These are phyloP conservation scores for Macaria liturata DNA, from an alignment of 2,888 invertebrate genomes.

Conservation along the genomic window DNA sequence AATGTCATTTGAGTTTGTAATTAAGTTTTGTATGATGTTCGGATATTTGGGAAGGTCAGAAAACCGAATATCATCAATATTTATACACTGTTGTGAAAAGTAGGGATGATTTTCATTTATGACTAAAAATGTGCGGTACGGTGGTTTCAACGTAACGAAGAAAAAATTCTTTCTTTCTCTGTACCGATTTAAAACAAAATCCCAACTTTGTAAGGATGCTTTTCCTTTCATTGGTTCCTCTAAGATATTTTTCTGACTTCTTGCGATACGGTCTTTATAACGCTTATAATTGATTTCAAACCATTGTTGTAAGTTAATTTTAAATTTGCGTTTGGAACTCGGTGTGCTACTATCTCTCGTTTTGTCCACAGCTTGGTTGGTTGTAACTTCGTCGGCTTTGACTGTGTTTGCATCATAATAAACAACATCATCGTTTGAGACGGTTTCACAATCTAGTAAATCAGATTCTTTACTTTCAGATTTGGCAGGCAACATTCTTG, in stretches of 20 bases:
- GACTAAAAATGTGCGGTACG: constrained; percentile 67
- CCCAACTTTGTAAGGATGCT: constrained; percentile 63
- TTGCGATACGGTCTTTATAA: constrained; percentile 52
- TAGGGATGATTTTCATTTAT: constrained; percentile 43
- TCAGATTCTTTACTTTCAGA: background rate
- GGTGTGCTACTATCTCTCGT: too few relatives aligned
- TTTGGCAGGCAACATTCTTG: background rate
- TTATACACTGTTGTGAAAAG: constrained; percentile 48
- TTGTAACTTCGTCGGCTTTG: background rate
- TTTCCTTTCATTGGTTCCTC: constrained; percentile 58
- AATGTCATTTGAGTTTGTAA: constrained; percentile 56
- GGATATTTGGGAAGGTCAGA: constrained; percentile 66
- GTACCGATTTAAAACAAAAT: constrained; percentile 66
- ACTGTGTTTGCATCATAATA: background rate
- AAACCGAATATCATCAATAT: constrained; percentile 63
- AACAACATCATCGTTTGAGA: background rate
- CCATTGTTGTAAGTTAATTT: constrained; percentile 58
- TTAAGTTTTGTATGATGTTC: constrained; percentile 62
- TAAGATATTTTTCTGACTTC: constrained; percentile 50
- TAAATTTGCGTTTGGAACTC: background rate
- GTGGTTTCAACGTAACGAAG: constrained; percentile 55
- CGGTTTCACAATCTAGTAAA: constrained; percentile 1
- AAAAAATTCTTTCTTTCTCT: constrained; percentile 64
- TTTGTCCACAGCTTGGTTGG: background rate
- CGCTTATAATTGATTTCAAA: constrained; percentile 63